A percentile compares a stretch with the other conserved stretches of the same genome.
These are phyloP conservation scores for Sciurus vulgaris DNA, from an alignment of 2,797 vertebrate species.

Conservation along the genomic window DNA sequence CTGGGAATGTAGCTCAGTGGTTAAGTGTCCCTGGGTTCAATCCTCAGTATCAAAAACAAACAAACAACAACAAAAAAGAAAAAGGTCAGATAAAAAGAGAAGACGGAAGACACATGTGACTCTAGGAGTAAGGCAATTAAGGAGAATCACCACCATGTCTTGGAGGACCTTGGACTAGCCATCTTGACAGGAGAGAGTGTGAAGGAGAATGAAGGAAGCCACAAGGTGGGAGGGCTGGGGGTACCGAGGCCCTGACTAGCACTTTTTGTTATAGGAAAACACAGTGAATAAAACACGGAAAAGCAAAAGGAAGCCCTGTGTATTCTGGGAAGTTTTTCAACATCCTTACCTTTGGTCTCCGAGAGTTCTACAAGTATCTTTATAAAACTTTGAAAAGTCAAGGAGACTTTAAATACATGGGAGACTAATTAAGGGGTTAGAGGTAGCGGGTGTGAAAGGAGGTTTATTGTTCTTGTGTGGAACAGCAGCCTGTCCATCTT, in stretches of 20 bases:
- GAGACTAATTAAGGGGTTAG: slow-evolving; percentile 54
- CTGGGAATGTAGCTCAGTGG: too few relatives aligned
- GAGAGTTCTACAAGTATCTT: slow-evolving; percentile 76
- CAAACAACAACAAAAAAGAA: not conserved
- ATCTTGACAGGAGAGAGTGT: not conserved
- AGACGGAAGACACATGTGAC: not conserved
- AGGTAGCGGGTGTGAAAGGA: slow-evolving; percentile 73
- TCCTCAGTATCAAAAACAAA: too few relatives aligned
- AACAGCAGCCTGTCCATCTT: slow-evolving; percentile 49
- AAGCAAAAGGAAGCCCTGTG: slow-evolving; percentile 81
- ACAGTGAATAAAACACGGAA: slow-evolving; percentile 39
- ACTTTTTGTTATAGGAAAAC: not conserved
- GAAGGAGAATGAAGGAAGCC: not conserved
- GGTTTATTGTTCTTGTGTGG: slow-evolving; percentile 69
- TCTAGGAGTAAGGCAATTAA: not conserved
- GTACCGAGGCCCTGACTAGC: not conserved
- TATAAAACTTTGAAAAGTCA: slow-evolving; percentile 80
- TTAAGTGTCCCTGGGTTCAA: too few relatives aligned
- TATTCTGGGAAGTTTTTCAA: slow-evolving; percentile 76
- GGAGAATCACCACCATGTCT: not conserved
- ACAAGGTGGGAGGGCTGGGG: not conserved
- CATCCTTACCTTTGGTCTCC: slow-evolving; percentile 70
- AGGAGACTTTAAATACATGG: slow-evolving; percentile 75
- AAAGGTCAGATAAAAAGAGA: not conserved
- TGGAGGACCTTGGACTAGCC: not conserved